Evolutionary conservation across 2,888 invertebrate genomes (phyloP).

Genomic region (Apodemia hepburni): DNA sequence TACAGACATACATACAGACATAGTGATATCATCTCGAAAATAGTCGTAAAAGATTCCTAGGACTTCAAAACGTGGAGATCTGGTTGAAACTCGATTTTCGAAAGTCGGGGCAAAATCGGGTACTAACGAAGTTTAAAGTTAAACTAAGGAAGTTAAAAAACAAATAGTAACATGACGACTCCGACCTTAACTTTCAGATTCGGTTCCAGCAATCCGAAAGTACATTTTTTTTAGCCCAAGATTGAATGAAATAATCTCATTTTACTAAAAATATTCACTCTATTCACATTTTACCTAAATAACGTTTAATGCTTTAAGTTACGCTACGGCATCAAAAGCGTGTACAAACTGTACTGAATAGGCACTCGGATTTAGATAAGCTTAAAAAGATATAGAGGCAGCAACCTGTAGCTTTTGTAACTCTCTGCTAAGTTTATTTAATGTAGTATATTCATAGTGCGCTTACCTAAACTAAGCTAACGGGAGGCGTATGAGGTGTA

Average conservation of each 20-base stretch:
- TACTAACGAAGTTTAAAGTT: too few species aligned
- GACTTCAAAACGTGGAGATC: too few species aligned
- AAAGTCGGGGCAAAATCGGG: too few species aligned
- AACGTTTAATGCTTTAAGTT: neutral
- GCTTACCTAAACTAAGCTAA: constrained; percentile 22
- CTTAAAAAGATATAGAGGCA: constrained; percentile 41
- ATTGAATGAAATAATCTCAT: neutral
- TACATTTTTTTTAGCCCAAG: too few species aligned
- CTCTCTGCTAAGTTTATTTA: constrained; percentile 34
- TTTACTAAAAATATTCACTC: neutral
- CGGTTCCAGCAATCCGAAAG: too few species aligned
- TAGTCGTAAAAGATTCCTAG: too few species aligned
- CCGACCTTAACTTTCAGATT: too few species aligned
- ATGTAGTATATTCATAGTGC: constrained; percentile 38
- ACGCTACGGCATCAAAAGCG: constrained; percentile 23
- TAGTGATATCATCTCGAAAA: too few species aligned
- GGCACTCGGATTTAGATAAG: constrained; percentile 37
- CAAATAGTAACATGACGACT: too few species aligned
- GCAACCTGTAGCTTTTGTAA: constrained; percentile 38
- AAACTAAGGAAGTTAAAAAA: too few species aligned
- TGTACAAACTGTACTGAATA: constrained; percentile 33
- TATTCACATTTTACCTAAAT: neutral
- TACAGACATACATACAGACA: too few species aligned
- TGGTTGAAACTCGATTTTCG: too few species aligned
- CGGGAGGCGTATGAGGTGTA: neutral